Percentiles rank a stretch among this genome's conserved stretches.
Conservation (phyloP, 2,888 invertebrate species). For the Eueremaeus valkanovi region DNA sequence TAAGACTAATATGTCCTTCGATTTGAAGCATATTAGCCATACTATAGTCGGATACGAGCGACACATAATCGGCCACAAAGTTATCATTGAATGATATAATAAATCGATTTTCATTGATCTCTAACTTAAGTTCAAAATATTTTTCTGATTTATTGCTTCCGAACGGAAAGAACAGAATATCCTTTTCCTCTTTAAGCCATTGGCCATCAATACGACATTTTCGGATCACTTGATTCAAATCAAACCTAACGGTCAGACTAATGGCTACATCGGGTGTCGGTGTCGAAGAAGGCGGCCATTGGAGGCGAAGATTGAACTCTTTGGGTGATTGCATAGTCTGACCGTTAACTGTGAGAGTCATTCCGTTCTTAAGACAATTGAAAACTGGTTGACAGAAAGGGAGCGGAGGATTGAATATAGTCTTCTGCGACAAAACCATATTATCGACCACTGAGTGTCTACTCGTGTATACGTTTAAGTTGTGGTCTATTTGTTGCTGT, state of each 20-base stretch:
- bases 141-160: neutral
- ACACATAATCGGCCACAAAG: neutral
- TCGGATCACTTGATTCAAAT: neutral
- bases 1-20: neutral
- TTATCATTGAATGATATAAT: constrained; percentile 11
- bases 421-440: constrained; percentile 17
- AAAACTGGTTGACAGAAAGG: constrained; percentile 12
- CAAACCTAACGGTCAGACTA: neutral
- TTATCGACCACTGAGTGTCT: neutral
- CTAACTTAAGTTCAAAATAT: constrained; percentile 9
- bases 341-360: neutral
- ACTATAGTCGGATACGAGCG: neutral
- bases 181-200: constrained; percentile 8
- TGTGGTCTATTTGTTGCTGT: constrained; percentile 10
- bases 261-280: neutral
- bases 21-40: constrained; percentile 22
- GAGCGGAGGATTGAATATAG: constrained; percentile 24
- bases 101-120: constrained; percentile 6
- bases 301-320: neutral
- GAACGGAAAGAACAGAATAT: neutral
- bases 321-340: neutral
- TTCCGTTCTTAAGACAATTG: neutral
- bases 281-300: neutral
- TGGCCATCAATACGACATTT: constrained; percentile 7
- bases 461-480: constrained; percentile 11